These are phyloP conservation scores for Emydura subglobosa DNA, from an alignment of 2,113 vertebrate genomes.

Conservation along the genomic window DNA sequence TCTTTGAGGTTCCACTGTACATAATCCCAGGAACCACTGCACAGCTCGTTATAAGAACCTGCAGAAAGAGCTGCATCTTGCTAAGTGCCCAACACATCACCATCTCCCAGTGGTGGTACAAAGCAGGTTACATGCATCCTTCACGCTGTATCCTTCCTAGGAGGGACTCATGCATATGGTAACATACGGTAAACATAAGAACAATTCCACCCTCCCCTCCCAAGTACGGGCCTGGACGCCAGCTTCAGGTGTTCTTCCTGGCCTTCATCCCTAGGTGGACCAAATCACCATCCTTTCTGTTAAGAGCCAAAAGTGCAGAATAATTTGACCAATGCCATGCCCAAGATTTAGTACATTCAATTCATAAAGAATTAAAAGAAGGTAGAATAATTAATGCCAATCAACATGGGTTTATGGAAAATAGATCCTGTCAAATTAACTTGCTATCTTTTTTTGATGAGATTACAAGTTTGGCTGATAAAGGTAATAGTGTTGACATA, in stretches of 20 bases:
- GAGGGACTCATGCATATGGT: background rate
- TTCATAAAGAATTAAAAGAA: background rate
- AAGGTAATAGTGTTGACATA: background rate
- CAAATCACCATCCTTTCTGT: background rate
- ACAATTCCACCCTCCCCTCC: background rate
- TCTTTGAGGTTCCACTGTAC: background rate
- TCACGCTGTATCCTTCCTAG: constrained; percentile 13
- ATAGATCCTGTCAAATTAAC: background rate
- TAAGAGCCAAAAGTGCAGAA: background rate
- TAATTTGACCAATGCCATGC: background rate
- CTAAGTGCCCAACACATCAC: background rate
- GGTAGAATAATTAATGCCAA: background rate
- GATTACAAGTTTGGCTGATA: background rate
- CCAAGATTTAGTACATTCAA: background rate
- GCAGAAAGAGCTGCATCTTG: background rate
- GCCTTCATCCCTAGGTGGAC: background rate
- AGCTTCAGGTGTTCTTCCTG: background rate
- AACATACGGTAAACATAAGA: background rate
- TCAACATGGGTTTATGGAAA: background rate
- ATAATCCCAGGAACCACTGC: constrained; percentile 8
- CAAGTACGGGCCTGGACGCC: background rate
- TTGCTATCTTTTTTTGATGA: background rate
- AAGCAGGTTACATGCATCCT: background rate
- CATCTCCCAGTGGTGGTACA: background rate
- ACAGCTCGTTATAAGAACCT: constrained; percentile 11